A percentile compares a stretch with the other conserved stretches of the same genome.
Conservation (phyloP, 2,888 invertebrate genomes). For the Eumacrocentrus americanus region DNA sequence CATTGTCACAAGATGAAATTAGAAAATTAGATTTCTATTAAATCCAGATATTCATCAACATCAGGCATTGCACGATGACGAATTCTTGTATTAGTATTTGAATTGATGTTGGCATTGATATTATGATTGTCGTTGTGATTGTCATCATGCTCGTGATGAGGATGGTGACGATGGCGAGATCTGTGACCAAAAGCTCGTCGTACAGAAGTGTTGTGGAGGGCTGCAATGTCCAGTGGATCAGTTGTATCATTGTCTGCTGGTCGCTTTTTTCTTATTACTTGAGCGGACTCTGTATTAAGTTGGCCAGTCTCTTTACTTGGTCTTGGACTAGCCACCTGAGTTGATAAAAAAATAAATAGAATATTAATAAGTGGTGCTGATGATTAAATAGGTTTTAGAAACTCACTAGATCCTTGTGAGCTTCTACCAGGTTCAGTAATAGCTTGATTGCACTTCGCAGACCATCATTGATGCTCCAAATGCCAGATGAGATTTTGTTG, state of each 20-base stretch:
- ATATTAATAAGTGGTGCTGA: no score
- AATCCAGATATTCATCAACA: not conserved
- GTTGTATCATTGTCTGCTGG: no score
- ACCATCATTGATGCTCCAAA: not conserved
- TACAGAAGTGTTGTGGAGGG: not conserved
- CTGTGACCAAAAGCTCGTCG: not conserved
- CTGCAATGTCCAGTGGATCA: no score
- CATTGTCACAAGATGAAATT: not conserved
- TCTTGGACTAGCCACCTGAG: no score
- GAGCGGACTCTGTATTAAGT: no score
- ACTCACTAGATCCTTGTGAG: no score
- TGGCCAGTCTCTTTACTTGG: no score
- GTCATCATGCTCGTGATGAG: slow-evolving; percentile 1
- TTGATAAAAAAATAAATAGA: no score
- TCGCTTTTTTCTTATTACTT: no score
- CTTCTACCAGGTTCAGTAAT: not conserved
- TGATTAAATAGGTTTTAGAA: no score
- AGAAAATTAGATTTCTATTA: slow-evolving; percentile 6
- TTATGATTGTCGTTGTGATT: slow-evolving; percentile 23
- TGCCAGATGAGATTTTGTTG: not conserved
- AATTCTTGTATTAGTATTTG: slow-evolving; percentile 2
- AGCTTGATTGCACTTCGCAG: not conserved
- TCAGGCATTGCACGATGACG: no score
- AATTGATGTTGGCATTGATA: slow-evolving; percentile 21
- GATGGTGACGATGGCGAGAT: not conserved